Evolutionary conservation across 1,140 invertebrate species (phyloP).

Genomic region (Calycopis cecrops): DNA sequence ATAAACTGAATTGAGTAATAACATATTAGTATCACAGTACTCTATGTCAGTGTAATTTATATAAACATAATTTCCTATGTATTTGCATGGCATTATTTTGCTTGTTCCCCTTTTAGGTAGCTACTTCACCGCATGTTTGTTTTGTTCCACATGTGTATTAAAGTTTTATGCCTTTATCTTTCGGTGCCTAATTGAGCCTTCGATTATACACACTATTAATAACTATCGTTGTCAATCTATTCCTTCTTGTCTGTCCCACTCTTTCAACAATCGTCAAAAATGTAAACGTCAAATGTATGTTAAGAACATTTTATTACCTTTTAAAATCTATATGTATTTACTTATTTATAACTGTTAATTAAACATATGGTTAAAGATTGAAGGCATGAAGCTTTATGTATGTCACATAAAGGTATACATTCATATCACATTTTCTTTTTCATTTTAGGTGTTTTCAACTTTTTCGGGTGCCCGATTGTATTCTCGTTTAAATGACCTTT

Average conservation of each 20-base stretch:
- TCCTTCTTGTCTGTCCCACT: too few relatives aligned
- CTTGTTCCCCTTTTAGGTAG: slow-evolving; percentile 6
- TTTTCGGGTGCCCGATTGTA: slow-evolving; percentile 75
- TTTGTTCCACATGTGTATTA: not conserved
- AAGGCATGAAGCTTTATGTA: slow-evolving; percentile 10
- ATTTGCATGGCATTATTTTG: not conserved
- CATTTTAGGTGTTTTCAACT: slow-evolving; percentile 76
- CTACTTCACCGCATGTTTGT: slow-evolving; percentile 14
- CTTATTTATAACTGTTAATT: not conserved
- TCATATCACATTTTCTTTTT: slow-evolving; percentile 70
- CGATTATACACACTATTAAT: too few relatives aligned
- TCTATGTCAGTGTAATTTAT: too few relatives aligned
- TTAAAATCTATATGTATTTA: too few relatives aligned
- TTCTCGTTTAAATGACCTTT: slow-evolving; percentile 73
- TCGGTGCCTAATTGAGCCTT: too few relatives aligned
- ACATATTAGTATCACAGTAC: too few relatives aligned
- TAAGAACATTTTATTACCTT: too few relatives aligned
- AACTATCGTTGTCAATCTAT: too few relatives aligned
- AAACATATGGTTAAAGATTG: not conserved
- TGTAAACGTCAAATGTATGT: too few relatives aligned
- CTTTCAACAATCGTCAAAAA: too few relatives aligned
- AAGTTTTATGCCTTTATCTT: slow-evolving; percentile 11
- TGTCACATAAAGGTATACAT: slow-evolving; percentile 25
- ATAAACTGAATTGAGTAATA: too few relatives aligned
- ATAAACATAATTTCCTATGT: not conserved